Evolutionary conservation across 2,113 vertebrate species (phyloP).

Genomic region (Haemorhous mexicanus): DNA sequence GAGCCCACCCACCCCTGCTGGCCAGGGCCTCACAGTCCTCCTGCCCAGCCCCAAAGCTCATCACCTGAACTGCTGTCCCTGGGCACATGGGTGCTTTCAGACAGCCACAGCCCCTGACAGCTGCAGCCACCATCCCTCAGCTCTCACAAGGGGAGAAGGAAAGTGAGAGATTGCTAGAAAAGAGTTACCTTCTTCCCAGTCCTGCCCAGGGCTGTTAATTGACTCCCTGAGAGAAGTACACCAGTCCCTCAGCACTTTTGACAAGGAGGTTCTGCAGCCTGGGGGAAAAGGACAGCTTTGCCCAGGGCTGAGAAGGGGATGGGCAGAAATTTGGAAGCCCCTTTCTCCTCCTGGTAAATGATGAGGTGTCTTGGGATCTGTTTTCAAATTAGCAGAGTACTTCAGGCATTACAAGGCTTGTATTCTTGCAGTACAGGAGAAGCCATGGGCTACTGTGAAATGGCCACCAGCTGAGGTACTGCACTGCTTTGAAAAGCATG

Average conservation of each 20-base stretch:
- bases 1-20: not conserved
- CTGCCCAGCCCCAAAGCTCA: no score
- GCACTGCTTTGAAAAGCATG: not conserved
- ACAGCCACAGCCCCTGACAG: not conserved
- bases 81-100: not conserved
- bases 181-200: not conserved
- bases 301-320: not conserved
- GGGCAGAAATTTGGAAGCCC: not conserved
- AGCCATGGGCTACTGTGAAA: not conserved
- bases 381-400: not conserved
- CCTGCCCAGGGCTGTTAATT: not conserved
- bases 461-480: not conserved
- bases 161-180: not conserved
- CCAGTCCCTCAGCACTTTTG: not conserved
- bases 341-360: not conserved
- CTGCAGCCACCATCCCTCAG: not conserved
- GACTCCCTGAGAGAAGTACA: not conserved
- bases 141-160: not conserved
- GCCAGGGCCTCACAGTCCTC: fast-evolving
- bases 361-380: not conserved
- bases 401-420: not conserved
- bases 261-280: not conserved
- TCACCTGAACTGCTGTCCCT: not conserved
- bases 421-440: not conserved
- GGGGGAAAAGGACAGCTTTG: not conserved